These are phyloP conservation scores for Clytia hemisphaerica DNA, from an alignment of 30 jellyfish, hydroid and myxozoan genomes.

Conservation along the genomic window DNA sequence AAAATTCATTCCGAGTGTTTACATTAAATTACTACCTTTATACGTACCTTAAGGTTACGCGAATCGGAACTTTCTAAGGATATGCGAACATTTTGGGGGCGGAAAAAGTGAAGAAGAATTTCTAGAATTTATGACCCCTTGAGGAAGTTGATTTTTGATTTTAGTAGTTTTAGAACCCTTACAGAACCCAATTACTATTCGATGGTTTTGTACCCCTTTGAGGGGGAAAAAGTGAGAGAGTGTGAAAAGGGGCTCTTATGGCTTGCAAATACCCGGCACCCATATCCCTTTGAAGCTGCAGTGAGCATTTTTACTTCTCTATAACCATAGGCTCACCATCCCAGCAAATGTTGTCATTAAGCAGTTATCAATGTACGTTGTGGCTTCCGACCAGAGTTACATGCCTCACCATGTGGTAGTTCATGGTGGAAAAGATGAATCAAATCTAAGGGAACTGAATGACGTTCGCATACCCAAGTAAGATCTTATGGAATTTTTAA, in stretches of 20 bases:
- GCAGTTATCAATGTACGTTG: slow-evolving; percentile 78
- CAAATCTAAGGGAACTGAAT: slow-evolving; percentile 48
- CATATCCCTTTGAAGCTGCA: background rate
- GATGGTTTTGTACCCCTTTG: too few relatives aligned
- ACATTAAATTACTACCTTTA: too few relatives aligned
- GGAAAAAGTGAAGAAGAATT: too few relatives aligned
- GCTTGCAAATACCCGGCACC: background rate
- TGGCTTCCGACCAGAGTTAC: slow-evolving; percentile 81
- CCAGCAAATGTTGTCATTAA: slow-evolving; percentile 73
- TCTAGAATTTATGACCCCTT: too few relatives aligned
- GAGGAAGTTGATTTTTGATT: too few relatives aligned
- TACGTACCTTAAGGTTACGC: too few relatives aligned
- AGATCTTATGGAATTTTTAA: too few relatives aligned
- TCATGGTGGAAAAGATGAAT: slow-evolving; percentile 66
- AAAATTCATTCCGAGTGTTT: too few relatives aligned
- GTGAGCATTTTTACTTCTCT: background rate
- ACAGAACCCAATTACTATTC: too few relatives aligned
- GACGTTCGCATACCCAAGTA: slow-evolving; percentile 75
- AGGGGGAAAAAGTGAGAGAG: background rate
- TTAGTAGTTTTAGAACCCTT: too few relatives aligned
- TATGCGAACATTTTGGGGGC: too few relatives aligned
- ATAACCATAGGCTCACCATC: slow-evolving; percentile 48
- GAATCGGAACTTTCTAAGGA: too few relatives aligned
- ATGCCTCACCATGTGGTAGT: slow-evolving; percentile 86
- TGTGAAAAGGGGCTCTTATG: background rate